Base-by-base conservation (phyloP, 2,888 invertebrate species). In the Drosophila setosimentum region DNA sequence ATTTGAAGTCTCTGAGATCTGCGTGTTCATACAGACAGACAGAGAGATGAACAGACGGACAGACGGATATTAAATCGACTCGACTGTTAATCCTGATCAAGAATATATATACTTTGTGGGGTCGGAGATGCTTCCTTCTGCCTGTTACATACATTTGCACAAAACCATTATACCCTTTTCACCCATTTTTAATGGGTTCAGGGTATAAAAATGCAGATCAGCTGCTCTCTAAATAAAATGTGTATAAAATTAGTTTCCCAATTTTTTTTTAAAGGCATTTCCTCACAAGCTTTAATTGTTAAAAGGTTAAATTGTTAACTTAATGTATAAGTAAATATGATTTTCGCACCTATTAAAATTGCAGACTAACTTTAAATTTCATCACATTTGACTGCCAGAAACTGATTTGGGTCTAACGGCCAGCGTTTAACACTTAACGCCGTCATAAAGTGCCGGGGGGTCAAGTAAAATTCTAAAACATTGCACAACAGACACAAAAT, bases 381-480 rank as follows among this genome's bases (percentile, higher is more conserved):
- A 58, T 59, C 69, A 51, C 80, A 50, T 79, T 58, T 30, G 69
- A 58, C 24, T 62, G 79, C 29, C 62, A 63, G 42, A 55, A 63
- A 40, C 49, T 76, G 80, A 75, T 79, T 55, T 62, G 78, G 54
- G 27, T 32, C 8, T 42, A 57, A 55, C 42, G 62, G 32, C 16
- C 53, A 62, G 59, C 68, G 64, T 51, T 82, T 69, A 80, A 77
- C 87, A 80, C 78, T 86, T 80, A 69, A 71, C 64, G 73, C 67
- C 57, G 37, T 68, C 67, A 74, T 71, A 74, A 78, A 74, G 71
- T 61, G 74, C 60, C 75, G 35, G 29, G 55, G 67, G 75, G 42
- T 50, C 32, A 67, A 70, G 66, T 77, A 71, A 79, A 80, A 78
- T 82, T 71, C 64, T 68, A 68, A 88, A 73, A 69, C 84, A 84